phyloP scores from a whole-genome alignment of 2,888 invertebrate genomes.

The Acleris sparsana region DNA sequence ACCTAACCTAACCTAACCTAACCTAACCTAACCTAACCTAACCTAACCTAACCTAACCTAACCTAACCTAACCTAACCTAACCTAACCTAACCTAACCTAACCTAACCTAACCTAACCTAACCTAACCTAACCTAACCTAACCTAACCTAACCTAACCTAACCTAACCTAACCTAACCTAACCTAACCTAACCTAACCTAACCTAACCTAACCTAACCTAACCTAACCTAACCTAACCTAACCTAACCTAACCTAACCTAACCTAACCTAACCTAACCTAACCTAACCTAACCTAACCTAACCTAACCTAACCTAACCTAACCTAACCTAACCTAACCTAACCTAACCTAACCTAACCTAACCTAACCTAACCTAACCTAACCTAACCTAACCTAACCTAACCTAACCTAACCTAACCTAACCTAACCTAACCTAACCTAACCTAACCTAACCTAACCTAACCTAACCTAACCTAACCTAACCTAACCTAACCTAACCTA shows the following conservation, averaged over 20 bases:
- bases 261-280: conserved; percentile 7
- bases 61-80: conserved; percentile 2
- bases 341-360: conserved; percentile 15
- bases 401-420: conserved; percentile 15
- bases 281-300: conserved; percentile 15
- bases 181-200: conserved; percentile 2
- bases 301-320: conserved; percentile 15
- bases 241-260: conserved; percentile 2
- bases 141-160: conserved; percentile 2
- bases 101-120: conserved; percentile 2
- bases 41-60: conserved; percentile 2
- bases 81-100: conserved; percentile 2
- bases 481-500: conserved; percentile 15
- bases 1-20: conserved; percentile 2
- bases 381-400: conserved; percentile 15
- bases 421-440: conserved; percentile 15
- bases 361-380: conserved; percentile 15
- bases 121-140: conserved; percentile 2
- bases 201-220: conserved; percentile 2
- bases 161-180: conserved; percentile 2
- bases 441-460: conserved; percentile 15
- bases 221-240: conserved; percentile 2
- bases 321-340: conserved; percentile 15
- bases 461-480: conserved; percentile 15
- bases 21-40: conserved; percentile 2